phyloP scores from a whole-genome alignment of 2,797 vertebrate genomes.

The Poecilia velifera region DNA sequence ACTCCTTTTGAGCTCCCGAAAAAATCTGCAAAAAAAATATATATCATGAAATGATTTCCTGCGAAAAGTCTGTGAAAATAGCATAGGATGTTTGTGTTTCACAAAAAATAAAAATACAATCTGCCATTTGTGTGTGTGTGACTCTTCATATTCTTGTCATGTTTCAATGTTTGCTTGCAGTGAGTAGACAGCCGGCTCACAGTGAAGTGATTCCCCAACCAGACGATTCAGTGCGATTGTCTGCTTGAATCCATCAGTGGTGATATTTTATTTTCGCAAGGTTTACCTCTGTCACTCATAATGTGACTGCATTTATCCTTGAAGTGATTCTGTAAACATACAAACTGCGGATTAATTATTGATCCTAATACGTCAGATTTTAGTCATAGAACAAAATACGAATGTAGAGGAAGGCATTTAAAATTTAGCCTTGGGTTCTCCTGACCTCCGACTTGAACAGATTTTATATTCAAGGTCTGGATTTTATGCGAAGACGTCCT shows the following conservation, averaged over 20 bases:
- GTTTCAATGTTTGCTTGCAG: constrained; percentile 43
- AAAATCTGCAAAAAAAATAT: neutral
- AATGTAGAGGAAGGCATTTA: neutral
- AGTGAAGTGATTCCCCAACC: constrained; percentile 54
- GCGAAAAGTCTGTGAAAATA: constrained; percentile 13
- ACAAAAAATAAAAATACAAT: constrained; percentile 9
- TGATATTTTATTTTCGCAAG: constrained; percentile 33
- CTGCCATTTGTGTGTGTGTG: constrained; percentile 19
- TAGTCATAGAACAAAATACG: neutral
- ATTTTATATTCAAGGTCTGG: constrained; percentile 16
- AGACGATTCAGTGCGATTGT: constrained; percentile 37
- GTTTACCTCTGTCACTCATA: constrained; percentile 37
- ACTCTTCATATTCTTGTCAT: constrained; percentile 70
- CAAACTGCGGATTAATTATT: constrained; percentile 7
- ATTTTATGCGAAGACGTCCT: constrained; percentile 29
- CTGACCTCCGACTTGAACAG: constrained; percentile 24
- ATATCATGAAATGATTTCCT: neutral
- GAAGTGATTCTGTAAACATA: constrained; percentile 5
- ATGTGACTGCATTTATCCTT: constrained; percentile 12
- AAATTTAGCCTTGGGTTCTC: constrained; percentile 29
- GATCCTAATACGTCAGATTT: constrained; percentile 5
- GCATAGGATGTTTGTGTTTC: neutral
- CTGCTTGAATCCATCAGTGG: constrained; percentile 49
- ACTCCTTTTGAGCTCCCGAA: neutral
- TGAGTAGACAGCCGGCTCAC: constrained; percentile 43